Base-by-base conservation (phyloP, 1,140 invertebrate genomes). In the Drosophila arawakana region DNA sequence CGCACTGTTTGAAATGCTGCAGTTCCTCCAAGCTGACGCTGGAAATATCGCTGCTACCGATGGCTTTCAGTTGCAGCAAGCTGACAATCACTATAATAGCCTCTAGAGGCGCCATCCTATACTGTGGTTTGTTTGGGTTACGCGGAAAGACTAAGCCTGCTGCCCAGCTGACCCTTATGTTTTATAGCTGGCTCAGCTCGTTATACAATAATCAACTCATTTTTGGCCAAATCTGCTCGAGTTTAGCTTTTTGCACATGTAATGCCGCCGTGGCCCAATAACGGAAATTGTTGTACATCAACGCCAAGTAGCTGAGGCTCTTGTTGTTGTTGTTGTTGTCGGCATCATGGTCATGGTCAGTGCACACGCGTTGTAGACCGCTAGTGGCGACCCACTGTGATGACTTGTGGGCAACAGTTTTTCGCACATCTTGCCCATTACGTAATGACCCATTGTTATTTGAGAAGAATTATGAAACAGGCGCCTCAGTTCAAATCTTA, bases 291-390 rank as follows among this genome's bases (percentile, higher is more conserved):
- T 78, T 80, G 70, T 84, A 83, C 80, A 83, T 89, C 84, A 89
- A 78, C 84, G 76, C 69, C 77, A 83, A 88, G 68, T 60, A 46
- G 52, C 37, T 55, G 60, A 21, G 43, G 43, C 25, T 62, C 39
- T 58, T 61, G 47, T 63, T 62, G 46, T 35, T 59, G 15, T 25
- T 52, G 25, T 21, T 10, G 11, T 39, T 49, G 68, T 46, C 41
- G 34, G 69, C 81, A 73, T 66, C 89, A 91, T 83, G 81, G 90
- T 89, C 89, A 91, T 91, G 89, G 89, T 91, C 89, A 91, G 89
- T 91, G 89, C 89, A 86, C 89, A 89, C 78, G 73, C 68, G 59
- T 49, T 61, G 76, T 71, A 47, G 65, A 25, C 25, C 25, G 55
- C 59, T 58, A 67, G 73, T 44, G 60, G 35, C 62, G 57, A 62